These are phyloP conservation scores for Climacteris rufus DNA, from an alignment of 2,113 vertebrate species.

Conservation along the genomic window DNA sequence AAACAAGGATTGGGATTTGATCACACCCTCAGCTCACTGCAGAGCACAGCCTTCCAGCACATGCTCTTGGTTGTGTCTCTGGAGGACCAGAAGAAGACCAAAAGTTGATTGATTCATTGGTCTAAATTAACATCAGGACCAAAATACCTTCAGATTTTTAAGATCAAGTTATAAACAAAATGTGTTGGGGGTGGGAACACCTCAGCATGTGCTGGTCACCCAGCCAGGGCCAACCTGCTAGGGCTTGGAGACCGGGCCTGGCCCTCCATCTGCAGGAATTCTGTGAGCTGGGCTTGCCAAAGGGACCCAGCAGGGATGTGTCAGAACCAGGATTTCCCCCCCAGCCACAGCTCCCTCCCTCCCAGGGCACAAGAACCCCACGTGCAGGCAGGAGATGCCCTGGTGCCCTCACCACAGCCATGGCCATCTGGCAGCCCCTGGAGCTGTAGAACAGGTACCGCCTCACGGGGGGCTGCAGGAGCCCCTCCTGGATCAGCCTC, in stretches of 20 bases:
- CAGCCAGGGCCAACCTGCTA: background rate
- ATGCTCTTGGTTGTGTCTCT: background rate
- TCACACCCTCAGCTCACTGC: background rate
- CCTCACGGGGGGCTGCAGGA: slow-evolving; percentile 70
- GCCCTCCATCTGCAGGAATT: background rate
- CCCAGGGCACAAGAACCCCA: background rate
- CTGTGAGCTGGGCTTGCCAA: background rate
- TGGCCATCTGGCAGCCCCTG: slow-evolving; percentile 54
- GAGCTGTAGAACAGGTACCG: slow-evolving; percentile 76
- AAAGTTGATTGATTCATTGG: fast-evolving
- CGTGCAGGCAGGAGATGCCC: background rate
- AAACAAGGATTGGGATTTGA: background rate
- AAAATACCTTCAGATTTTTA: background rate
- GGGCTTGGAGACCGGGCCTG: background rate
- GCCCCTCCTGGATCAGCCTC: slow-evolving; percentile 55
- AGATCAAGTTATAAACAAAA: no score
- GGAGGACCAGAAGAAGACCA: background rate
- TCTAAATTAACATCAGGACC: background rate
- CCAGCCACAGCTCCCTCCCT: background rate
- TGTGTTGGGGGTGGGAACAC: background rate
- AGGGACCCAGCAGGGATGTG: background rate
- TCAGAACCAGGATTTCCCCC: background rate
- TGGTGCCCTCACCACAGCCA: slow-evolving; percentile 62
- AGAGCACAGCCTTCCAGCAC: background rate
- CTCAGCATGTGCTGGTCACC: background rate